Percentiles rank a stretch among this genome's conserved stretches.
Evolutionary conservation across 1,140 invertebrate species (phyloP).

Genomic region (Heliconius hewitsoni): DNA sequence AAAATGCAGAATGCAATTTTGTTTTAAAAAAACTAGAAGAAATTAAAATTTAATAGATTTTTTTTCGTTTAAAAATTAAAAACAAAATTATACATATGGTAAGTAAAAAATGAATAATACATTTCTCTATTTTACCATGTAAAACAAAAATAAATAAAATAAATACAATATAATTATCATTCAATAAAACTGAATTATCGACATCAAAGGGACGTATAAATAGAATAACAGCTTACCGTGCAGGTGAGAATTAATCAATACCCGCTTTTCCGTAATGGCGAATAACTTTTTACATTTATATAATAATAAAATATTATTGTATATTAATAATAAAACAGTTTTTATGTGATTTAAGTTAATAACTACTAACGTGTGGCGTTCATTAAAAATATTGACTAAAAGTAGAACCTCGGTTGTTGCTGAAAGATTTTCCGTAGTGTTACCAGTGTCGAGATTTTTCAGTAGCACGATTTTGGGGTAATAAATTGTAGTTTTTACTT

Average conservation of each 20-base stretch:
- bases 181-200: neutral
- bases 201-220: neutral
- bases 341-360: neutral
- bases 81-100: too few species aligned
- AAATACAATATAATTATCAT: neutral
- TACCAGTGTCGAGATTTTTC: conserved; percentile 20
- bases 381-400: conserved; percentile 28
- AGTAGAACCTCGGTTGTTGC: conserved; percentile 2
- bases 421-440: conserved; percentile 25
- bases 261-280: neutral
- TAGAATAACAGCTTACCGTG: neutral
- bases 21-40: too few species aligned
- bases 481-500: too few species aligned
- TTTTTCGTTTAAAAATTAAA: too few species aligned
- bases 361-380: neutral
- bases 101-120: too few species aligned
- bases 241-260: conserved; percentile 8
- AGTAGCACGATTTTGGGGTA: conserved; percentile 10
- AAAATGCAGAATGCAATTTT: too few species aligned
- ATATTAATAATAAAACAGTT: neutral
- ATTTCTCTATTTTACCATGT: neutral
- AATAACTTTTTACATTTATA: conserved; percentile 3
- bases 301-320: neutral
- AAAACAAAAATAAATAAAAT: neutral
- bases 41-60: too few species aligned